Evolutionary conservation across 2,113 vertebrate species (phyloP), one percentile per base, ranked within the genome.

Genomic region (Pandion haliaetus): DNA sequence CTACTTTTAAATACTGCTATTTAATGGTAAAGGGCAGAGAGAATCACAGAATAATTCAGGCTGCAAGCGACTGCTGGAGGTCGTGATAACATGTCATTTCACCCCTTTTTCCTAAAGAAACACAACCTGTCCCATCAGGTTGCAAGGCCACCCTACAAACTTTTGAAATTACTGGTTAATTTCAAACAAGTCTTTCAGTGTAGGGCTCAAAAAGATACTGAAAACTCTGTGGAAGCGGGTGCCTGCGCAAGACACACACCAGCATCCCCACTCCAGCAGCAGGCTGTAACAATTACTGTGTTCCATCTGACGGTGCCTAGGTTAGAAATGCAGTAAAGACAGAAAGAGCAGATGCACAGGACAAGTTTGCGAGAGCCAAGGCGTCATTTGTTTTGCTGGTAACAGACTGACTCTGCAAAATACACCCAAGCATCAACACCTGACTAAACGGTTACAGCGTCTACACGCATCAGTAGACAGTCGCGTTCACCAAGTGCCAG

Each of bases 21-120:
- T 72, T 49, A 59, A 70, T 6, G 17, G 55, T 16, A 54, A 71
- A 50, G 24, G 44, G 38, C 67, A 38, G 25, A 19, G 9, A 61
- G 28, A 88, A 40, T 14, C 66, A 32, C 8, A 57, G 40, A 34
- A 5, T 5, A 44, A 23, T 8, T 17, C 31, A 49, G 15, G 50
- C 50, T 31, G 42, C 69, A 90, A 87, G 40, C 26, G 40, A 36
- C 19, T 69, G 82, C 82, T 52, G 49, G 58, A 52, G n/a, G 26
- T 16, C 2, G 9, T 28, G 25, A 5, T 17, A 72, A 76, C 0
- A 0, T 5, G 3, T 13, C 25, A 32, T 32, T 82, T 52, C 38
- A 80, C 13, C 49, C 17, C 5, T 13, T 59, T 52, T 44, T 45
- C 72, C 25, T 44, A 31, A n/a, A 54, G 61, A 67, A 79, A 28